Evolutionary conservation across 2,113 vertebrate species (phyloP).

Genomic region (Oxygymnocypris stewartii): DNA sequence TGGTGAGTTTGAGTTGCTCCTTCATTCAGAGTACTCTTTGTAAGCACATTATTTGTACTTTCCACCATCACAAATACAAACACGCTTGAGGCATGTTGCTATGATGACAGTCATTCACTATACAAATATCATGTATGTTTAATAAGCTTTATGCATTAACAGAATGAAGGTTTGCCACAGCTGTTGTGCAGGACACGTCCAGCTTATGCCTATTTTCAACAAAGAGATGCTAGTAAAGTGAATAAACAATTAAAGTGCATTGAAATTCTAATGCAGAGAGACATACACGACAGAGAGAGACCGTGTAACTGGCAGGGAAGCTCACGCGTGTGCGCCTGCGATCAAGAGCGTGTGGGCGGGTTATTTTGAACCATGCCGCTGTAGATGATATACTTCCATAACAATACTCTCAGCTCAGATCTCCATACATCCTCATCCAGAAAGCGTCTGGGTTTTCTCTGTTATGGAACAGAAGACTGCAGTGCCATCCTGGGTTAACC

Average conservation of each 20-base stretch:
- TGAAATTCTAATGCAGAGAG: not conserved
- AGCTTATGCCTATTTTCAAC: not conserved
- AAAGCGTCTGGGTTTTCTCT: slow-evolving; percentile 61
- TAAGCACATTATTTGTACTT: not conserved
- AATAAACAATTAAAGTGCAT: not conserved
- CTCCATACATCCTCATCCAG: slow-evolving; percentile 7
- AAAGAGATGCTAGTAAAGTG: not conserved
- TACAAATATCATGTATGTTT: slow-evolving; percentile 1
- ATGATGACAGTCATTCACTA: slow-evolving; percentile 68
- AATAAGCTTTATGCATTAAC: not conserved
- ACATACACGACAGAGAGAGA: not conserved
- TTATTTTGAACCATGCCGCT: slow-evolving; percentile 48
- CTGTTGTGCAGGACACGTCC: not conserved
- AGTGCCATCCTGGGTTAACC: slow-evolving; percentile 80
- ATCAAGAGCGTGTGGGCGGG: slow-evolving; percentile 51
- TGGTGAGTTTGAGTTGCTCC: not conserved
- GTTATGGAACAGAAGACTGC: slow-evolving; percentile 70
- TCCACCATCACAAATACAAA: slow-evolving; percentile 46
- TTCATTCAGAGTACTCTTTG: slow-evolving; percentile 8
- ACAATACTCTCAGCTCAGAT: slow-evolving; percentile 15
- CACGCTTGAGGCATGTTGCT: slow-evolving; percentile 65
- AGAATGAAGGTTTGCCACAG: not conserved
- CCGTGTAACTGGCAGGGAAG: not conserved
- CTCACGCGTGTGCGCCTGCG: slow-evolving; percentile 38
- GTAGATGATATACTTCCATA: slow-evolving; percentile 31